Conservation (phyloP, 2,113 vertebrate species). For the Oncorhynchus tshawytscha region DNA sequence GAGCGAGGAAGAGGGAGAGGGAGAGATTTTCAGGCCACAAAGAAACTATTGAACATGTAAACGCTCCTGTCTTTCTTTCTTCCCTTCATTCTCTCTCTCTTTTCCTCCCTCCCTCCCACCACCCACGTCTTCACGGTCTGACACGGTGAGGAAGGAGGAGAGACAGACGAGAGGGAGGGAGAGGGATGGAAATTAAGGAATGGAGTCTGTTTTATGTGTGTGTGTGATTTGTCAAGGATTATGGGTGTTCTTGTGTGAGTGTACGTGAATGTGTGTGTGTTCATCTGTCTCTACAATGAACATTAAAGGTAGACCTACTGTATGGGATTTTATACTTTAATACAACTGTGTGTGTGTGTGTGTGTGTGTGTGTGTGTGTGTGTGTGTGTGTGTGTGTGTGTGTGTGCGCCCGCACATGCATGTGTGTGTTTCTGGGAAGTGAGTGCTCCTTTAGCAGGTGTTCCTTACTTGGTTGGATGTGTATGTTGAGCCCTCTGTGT, state of each 20-base stretch:
- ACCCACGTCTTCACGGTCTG: slow-evolving; percentile 12
- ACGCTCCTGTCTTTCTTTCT: slow-evolving; percentile 47
- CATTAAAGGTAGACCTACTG: too few species aligned
- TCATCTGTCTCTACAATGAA: not conserved
- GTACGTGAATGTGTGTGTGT: not conserved
- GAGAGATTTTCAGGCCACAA: slow-evolving; percentile 32
- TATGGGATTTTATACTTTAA: not conserved
- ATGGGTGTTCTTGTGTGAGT: not conserved
- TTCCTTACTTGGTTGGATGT: not conserved
- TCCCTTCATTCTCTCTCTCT: not conserved
- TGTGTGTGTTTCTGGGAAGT: not conserved
- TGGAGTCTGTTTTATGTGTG: not conserved
- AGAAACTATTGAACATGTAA: slow-evolving; percentile 28
- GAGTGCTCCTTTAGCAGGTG: not conserved
- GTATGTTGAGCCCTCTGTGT: not conserved
- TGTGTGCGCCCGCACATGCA: not conserved
- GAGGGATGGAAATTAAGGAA: too few species aligned
- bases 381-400: not conserved
- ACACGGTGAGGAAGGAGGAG: slow-evolving; percentile 17
- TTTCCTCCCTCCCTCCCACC: not conserved
- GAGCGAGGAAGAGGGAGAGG: not conserved
- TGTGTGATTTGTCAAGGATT: not conserved
- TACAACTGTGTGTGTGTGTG: slow-evolving; percentile 3
- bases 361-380: not conserved
- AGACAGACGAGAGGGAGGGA: slow-evolving; percentile 3